A percentile compares a stretch with the other conserved stretches of the same genome.
phyloP scores from a whole-genome alignment of 2,888 invertebrate species.

The Ashinkailepas kermadecensis region DNA sequence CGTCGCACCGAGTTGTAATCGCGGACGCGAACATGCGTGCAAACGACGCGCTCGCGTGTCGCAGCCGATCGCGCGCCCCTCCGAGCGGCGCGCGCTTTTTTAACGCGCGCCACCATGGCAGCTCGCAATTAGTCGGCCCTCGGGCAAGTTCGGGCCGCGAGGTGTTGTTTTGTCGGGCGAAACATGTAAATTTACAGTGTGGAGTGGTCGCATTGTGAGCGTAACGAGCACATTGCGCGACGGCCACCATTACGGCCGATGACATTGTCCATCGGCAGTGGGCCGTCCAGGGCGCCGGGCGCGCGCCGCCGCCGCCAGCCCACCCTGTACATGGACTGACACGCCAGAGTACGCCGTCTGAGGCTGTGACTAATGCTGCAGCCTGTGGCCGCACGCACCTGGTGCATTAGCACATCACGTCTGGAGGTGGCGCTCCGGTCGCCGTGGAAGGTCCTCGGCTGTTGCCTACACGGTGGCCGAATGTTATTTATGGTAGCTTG shows the following conservation, averaged over 20 bases:
- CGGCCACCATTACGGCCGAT: background rate
- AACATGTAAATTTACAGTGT: background rate
- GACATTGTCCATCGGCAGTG: background rate
- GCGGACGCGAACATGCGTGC: background rate
- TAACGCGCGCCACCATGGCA: constrained; percentile 12
- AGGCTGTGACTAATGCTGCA: too few relatives aligned
- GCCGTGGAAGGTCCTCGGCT: too few relatives aligned
- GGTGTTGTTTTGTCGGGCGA: background rate
- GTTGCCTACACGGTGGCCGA: too few relatives aligned
- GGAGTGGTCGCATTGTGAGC: background rate
- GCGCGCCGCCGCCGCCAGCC: background rate
- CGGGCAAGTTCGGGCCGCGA: background rate
- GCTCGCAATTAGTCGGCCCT: background rate
- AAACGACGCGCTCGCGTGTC: background rate
- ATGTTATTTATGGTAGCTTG: too few relatives aligned
- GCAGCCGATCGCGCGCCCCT: background rate
- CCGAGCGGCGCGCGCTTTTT: background rate
- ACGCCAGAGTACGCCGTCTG: too few relatives aligned
- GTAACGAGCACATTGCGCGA: background rate
- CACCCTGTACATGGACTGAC: too few relatives aligned
- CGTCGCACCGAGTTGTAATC: too few relatives aligned
- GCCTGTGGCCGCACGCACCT: too few relatives aligned
- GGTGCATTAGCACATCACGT: too few relatives aligned
- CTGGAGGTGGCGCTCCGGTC: too few relatives aligned
- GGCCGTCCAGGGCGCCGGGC: background rate